Conservation (phyloP, 2,888 invertebrate species). For the Apotomis turbidana region DNA sequence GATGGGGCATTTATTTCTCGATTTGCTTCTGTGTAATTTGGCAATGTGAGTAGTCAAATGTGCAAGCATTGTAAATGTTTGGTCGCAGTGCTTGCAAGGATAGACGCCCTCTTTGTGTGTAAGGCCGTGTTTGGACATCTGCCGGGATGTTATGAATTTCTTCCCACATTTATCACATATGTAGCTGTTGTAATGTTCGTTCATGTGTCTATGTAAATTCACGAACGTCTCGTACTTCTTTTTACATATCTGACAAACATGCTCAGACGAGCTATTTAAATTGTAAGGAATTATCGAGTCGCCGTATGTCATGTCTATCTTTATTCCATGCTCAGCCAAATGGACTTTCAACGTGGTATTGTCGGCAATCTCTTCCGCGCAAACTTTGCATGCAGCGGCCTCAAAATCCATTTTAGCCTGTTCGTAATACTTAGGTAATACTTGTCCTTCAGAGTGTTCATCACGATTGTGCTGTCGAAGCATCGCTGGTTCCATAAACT, state of each 20-base stretch:
- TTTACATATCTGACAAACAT: slow-evolving; percentile 63
- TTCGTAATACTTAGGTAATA: slow-evolving; percentile 25
- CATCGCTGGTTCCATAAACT: slow-evolving; percentile 12
- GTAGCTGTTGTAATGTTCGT: slow-evolving; percentile 74
- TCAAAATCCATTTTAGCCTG: slow-evolving; percentile 44
- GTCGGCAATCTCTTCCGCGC: slow-evolving; percentile 31
- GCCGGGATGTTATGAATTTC: slow-evolving; percentile 69
- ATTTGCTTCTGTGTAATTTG: slow-evolving; percentile 69
- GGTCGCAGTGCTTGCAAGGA: slow-evolving; percentile 70
- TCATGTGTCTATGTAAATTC: slow-evolving; percentile 76
- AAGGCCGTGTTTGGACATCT: slow-evolving; percentile 72
- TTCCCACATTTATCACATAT: slow-evolving; percentile 78
- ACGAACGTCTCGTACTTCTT: slow-evolving; percentile 76
- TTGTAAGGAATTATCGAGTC: slow-evolving; percentile 19
- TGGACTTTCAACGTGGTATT: slow-evolving; percentile 3
- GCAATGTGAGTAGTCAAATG: slow-evolving; percentile 69
- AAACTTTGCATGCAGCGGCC: slow-evolving; percentile 43
- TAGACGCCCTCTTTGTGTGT: slow-evolving; percentile 71
- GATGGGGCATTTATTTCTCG: slow-evolving; percentile 76
- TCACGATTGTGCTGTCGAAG: slow-evolving; percentile 23
- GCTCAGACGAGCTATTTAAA: slow-evolving; percentile 11
- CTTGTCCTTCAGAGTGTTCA: slow-evolving; percentile 5
- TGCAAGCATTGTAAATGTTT: slow-evolving; percentile 65
- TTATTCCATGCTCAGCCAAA: slow-evolving; percentile 9
- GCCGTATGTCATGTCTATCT: slow-evolving; percentile 13